phyloP scores from a whole-genome alignment of 1,140 invertebrate genomes.

The Polypedilum vanderplanki region DNA sequence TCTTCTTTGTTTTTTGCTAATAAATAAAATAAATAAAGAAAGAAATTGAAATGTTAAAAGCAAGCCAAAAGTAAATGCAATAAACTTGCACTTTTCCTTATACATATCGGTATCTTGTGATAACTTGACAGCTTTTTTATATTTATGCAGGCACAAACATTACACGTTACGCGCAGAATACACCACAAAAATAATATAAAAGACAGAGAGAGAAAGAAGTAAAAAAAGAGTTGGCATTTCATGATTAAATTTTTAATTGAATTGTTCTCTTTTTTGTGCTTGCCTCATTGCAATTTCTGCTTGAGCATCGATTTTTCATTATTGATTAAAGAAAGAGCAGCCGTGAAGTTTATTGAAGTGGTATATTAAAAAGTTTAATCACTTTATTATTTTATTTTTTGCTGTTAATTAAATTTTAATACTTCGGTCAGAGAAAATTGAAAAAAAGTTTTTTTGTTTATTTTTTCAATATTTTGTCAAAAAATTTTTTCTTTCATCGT shows the following conservation, averaged over 20 bases:
- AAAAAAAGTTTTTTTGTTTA: too few relatives aligned
- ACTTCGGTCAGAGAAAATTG: background rate
- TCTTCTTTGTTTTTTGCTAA: too few relatives aligned
- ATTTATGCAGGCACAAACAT: slow-evolving; percentile 17
- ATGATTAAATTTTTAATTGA: slow-evolving; percentile 20
- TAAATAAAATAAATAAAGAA: too few relatives aligned
- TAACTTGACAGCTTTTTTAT: slow-evolving; percentile 12
- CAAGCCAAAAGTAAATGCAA: slow-evolving; percentile 12
- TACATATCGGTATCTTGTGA: slow-evolving; percentile 4
- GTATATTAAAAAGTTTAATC: slow-evolving; percentile 8
- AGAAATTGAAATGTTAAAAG: slow-evolving; percentile 10
- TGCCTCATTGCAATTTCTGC: background rate
- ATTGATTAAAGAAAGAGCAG: slow-evolving; percentile 19
- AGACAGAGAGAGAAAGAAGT: background rate
- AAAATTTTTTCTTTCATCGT: too few relatives aligned
- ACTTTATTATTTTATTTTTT: slow-evolving; percentile 2
- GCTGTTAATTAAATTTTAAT: background rate
- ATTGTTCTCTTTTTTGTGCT: slow-evolving; percentile 1
- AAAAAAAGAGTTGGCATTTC: slow-evolving; percentile 19
- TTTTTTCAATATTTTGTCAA: too few relatives aligned
- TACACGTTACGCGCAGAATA: slow-evolving; percentile 9
- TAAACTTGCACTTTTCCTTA: slow-evolving; percentile 18
- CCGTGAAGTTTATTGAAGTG: background rate
- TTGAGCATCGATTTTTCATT: slow-evolving; percentile 18
- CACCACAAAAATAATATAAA: background rate